Base-by-base conservation (phyloP, 2,888 invertebrate genomes). In the Pristionchus maxplancki region DNA sequence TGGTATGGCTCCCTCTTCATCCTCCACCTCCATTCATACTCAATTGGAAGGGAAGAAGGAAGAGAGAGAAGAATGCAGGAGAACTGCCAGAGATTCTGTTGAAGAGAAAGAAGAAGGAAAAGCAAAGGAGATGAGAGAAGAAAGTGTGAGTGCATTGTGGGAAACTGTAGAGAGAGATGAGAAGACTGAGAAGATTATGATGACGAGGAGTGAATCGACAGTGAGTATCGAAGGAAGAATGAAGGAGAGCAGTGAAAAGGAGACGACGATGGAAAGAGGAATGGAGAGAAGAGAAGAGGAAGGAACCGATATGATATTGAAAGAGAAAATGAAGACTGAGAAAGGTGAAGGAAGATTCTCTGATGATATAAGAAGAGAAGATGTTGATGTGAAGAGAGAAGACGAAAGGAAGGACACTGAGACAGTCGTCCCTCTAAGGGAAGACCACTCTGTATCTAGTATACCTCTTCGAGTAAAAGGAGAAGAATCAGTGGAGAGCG, bases 111-210 rank as follows among this genome's bases (percentile, higher is more conserved):
- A 74, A 74, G 71, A 71, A 67, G 44, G 48, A 78, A 74, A 50
- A 62, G 31, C 87, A 34, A 24, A 83, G n/a, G 87, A 62, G 17
- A 34, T 40, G 67, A 78, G 28, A 15, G 81, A 89, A n/a, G 89
- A 88, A 89, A 31, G 48, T 48, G 28, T 78, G 31, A 74, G 58
- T 37, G 28, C 53, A 67, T 50, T 90, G 88, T 86, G 90, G 90
- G 62, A 89, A 89, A 28, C 84, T 85, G 9, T 81, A 81, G 40
- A 82, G 28, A 53, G 50, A 82, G 82, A 50, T 53, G 82, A 82
- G 31, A 40, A 82, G 48, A 58, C 24, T 34, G 83, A 53, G 37
- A 58, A 84, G 83, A 84, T 24, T 17, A 84, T 58, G 8, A 24
- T 58, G 37, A 17, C 13, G 37, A 58, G 24, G 24, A 40, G 34